A percentile compares a stretch with the other conserved stretches of the same genome.
These are phyloP conservation scores for Hypotaenidia okinawae DNA, from an alignment of 2,797 vertebrate species.

Conservation along the genomic window DNA sequence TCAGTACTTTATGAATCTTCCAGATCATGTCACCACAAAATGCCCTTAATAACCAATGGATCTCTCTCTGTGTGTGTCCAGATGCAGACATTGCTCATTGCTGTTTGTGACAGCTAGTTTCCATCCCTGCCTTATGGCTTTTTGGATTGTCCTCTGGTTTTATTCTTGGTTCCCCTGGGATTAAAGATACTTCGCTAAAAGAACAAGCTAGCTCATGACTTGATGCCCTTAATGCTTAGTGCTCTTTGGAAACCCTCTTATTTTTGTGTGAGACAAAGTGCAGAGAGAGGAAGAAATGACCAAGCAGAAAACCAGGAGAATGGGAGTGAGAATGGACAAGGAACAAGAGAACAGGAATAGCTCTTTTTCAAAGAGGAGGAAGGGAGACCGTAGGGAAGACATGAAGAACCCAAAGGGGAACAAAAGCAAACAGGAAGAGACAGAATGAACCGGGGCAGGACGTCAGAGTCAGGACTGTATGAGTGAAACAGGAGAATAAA, in stretches of 20 bases:
- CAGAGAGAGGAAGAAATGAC: neutral
- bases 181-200: neutral
- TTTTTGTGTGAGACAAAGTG: neutral
- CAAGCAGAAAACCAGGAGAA: neutral
- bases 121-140: neutral
- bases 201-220: neutral
- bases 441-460: neutral
- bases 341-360: neutral
- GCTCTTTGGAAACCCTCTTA: neutral
- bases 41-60: neutral
- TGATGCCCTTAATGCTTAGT: neutral
- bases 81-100: neutral
- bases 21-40: neutral
- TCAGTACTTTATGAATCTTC: neutral
- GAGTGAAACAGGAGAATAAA: neutral
- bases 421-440: neutral
- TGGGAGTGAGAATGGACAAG: neutral
- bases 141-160: neutral
- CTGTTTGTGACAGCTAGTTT: neutral
- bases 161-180: neutral
- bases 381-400: neutral
- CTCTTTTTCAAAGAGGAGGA: neutral
- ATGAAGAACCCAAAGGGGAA: neutral
- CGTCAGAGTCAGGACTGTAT: neutral
- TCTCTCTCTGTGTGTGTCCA: neutral